Evolutionary conservation across 2,888 invertebrate genomes (phyloP).

Genomic region (Drosophila multiciliata): DNA sequence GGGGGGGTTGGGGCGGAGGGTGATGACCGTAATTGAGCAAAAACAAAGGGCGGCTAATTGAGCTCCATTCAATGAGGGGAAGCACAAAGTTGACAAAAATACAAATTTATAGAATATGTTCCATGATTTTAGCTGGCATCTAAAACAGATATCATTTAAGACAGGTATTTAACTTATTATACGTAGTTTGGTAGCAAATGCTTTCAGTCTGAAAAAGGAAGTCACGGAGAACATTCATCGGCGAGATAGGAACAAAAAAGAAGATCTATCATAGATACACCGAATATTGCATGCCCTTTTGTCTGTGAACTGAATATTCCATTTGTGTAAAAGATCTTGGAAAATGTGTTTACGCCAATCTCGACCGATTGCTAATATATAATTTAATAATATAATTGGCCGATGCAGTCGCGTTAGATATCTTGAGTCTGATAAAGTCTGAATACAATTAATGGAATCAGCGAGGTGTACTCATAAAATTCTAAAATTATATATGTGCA

Average conservation of each 20-base stretch:
- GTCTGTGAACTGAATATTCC: not conserved
- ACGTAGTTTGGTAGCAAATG: not conserved
- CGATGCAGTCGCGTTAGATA: not conserved
- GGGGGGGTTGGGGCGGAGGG: not conserved
- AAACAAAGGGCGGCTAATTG: slow-evolving; percentile 32
- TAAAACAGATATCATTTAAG: not conserved
- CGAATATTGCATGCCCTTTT: not conserved
- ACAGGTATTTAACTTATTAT: not conserved
- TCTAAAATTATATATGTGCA: not conserved
- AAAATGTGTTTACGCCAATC: not conserved
- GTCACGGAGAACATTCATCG: not conserved
- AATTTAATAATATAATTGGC: not conserved
- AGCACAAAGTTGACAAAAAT: not conserved
- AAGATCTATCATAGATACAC: not conserved
- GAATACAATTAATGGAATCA: not conserved
- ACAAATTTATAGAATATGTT: not conserved
- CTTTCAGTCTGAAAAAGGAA: not conserved
- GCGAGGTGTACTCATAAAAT: not conserved
- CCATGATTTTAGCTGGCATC: not conserved
- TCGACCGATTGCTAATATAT: not conserved
- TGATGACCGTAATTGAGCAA: slow-evolving; percentile 36
- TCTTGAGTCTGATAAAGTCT: not conserved
- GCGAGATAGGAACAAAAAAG: not conserved
- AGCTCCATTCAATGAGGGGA: slow-evolving; percentile 7
- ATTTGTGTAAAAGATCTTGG: not conserved